These are phyloP conservation scores for Ameiurus melas DNA, from an alignment of 2,113 vertebrate species.

Conservation along the genomic window DNA sequence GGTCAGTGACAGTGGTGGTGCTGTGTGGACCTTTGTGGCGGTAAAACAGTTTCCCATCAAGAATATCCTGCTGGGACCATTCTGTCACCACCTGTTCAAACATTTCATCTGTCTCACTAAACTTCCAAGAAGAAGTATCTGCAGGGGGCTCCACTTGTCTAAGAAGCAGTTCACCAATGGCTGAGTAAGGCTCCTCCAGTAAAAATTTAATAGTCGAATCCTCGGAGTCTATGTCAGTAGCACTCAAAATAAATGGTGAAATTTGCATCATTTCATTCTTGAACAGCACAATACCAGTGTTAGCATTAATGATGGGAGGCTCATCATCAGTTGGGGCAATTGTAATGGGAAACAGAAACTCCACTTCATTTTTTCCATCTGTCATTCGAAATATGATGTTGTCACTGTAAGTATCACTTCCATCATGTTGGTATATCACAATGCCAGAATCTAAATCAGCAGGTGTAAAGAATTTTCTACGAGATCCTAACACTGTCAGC, in stretches of 20 bases:
- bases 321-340: constrained; percentile 91
- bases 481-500: constrained; percentile 76
- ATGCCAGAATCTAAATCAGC: constrained; percentile 79
- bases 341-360: constrained; percentile 94
- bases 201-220: constrained; percentile 84
- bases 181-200: constrained; percentile 74
- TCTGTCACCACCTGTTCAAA: constrained; percentile 86
- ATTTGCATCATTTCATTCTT: constrained; percentile 86
- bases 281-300: constrained; percentile 84
- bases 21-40: constrained; percentile 85
- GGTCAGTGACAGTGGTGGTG: constrained; percentile 81
- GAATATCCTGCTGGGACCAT: constrained; percentile 89
- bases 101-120: constrained; percentile 76
- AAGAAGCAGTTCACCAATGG: constrained; percentile 81
- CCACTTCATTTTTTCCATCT: constrained; percentile 85
- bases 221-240: constrained; percentile 91
- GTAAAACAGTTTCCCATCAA: constrained; percentile 85
- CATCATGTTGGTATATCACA: constrained; percentile 89
- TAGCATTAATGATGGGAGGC: constrained; percentile 89
- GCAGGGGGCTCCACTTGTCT: constrained; percentile 81
- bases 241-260: constrained; percentile 79
- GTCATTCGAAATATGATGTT: constrained; percentile 91
- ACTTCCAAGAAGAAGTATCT: constrained; percentile 79
- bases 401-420: constrained; percentile 89
- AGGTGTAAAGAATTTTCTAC: constrained; percentile 82